Conservation (phyloP, 1,140 invertebrate species). For the Magallana ariakensis region DNA sequence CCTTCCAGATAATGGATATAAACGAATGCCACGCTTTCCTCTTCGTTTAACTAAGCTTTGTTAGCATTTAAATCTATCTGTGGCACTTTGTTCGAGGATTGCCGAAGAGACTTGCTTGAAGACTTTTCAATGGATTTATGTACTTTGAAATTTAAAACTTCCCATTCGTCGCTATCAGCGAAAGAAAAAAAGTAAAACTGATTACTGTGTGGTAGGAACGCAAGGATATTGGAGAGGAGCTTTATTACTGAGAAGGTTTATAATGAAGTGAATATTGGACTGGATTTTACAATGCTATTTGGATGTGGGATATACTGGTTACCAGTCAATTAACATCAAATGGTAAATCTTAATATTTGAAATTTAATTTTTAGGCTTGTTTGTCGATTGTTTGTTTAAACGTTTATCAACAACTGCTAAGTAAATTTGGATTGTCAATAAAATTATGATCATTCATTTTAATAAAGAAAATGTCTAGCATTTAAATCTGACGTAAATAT, state of each 20-base stretch:
- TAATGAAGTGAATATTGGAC: too few species aligned
- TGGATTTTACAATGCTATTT: too few species aligned
- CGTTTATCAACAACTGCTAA: too few species aligned
- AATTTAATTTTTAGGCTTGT: too few species aligned
- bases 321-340: too few species aligned
- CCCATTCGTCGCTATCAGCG: background rate
- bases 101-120: background rate
- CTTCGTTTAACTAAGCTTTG: constrained; percentile 5
- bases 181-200: constrained; percentile 1
- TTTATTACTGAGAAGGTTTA: too few species aligned
- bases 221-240: background rate
- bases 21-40: background rate
- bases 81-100: background rate
- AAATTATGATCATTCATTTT: background rate
- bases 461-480: background rate
- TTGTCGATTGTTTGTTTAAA: too few species aligned
- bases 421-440: too few species aligned
- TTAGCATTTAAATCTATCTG: constrained; percentile 23
- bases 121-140: constrained; percentile 18
- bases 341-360: too few species aligned
- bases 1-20: constrained; percentile 12
- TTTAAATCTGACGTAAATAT: background rate
- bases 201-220: background rate
- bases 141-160: constrained; percentile 20
- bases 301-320: too few species aligned